These are phyloP conservation scores for Lamprologus lemairii DNA, from an alignment of 2,113 vertebrate genomes.

Conservation along the genomic window DNA sequence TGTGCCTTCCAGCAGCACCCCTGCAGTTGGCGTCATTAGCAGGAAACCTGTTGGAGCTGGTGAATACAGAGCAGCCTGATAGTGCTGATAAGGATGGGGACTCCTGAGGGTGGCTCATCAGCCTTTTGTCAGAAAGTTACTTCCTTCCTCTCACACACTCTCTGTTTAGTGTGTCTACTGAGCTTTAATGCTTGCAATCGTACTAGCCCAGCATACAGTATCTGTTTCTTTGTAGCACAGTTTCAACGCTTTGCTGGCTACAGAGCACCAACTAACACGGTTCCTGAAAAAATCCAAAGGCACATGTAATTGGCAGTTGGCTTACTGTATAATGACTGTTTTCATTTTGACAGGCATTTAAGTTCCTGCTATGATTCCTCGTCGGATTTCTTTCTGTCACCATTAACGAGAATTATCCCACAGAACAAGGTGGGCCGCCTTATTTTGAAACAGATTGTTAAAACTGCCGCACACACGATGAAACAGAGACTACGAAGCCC, in stretches of 20 bases:
- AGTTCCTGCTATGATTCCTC: neutral
- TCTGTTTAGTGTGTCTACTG: neutral
- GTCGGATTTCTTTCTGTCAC: neutral
- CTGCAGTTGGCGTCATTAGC: slow-evolving; percentile 2
- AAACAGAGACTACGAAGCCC: neutral
- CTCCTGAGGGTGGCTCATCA: neutral
- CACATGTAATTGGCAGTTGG: slow-evolving; percentile 34
- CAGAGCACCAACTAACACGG: neutral
- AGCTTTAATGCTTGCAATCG: neutral
- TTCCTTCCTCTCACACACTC: slow-evolving; percentile 5
- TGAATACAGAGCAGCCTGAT: slow-evolving; percentile 10
- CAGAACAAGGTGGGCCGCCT: neutral
- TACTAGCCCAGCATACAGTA: neutral
- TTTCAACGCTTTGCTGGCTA: neutral
- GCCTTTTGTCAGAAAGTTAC: neutral
- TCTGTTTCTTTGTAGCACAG: neutral
- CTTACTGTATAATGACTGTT: slow-evolving; percentile 14
- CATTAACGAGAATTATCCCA: neutral
- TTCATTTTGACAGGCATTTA: slow-evolving; percentile 2
- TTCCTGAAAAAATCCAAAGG: slow-evolving; percentile 3
- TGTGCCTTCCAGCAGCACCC: slow-evolving; percentile 13
- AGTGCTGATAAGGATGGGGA: slow-evolving; percentile 32
- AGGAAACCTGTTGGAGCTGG: slow-evolving; percentile 37
- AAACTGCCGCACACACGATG: neutral
- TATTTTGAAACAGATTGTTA: neutral